Evolutionary conservation across 2,797 vertebrate species (phyloP).

Genomic region (Thaleichthys pacificus): DNA sequence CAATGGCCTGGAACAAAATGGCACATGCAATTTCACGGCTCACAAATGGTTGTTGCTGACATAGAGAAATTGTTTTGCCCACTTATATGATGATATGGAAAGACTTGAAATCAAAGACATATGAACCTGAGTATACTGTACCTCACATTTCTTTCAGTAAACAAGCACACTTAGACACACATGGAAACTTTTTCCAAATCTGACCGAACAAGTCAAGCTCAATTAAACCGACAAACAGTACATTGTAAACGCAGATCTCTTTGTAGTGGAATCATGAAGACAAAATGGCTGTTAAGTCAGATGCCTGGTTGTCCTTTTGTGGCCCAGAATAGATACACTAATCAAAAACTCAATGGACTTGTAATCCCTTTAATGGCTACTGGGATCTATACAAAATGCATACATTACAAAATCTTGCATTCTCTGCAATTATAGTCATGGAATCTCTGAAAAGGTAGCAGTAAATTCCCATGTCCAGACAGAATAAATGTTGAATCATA

Average conservation of each 20-base stretch:
- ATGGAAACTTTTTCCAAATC: not conserved
- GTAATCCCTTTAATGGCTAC: not conserved
- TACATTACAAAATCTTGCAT: not conserved
- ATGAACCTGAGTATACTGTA: not conserved
- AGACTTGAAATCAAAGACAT: not conserved
- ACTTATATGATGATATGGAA: slow-evolving; percentile 1
- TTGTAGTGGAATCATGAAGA: no score
- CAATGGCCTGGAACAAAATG: slow-evolving; percentile 5
- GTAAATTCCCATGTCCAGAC: not conserved
- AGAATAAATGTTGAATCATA: no score
- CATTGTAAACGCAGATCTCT: not conserved
- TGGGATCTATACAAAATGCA: not conserved
- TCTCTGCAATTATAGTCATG: not conserved
- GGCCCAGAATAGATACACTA: not conserved
- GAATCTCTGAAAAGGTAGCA: not conserved
- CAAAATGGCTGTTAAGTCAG: not conserved
- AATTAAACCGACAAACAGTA: not conserved
- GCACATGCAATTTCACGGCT: slow-evolving; percentile 9
- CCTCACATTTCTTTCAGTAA: slow-evolving; percentile 11
- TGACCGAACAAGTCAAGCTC: not conserved
- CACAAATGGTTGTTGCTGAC: slow-evolving; percentile 12
- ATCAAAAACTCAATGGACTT: not conserved
- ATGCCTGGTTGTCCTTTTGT: not conserved
- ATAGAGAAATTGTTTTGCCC: not conserved
- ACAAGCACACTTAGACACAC: not conserved